Base-by-base conservation (phyloP, 2,888 invertebrate genomes). In the Mesoligia furuncula region DNA sequence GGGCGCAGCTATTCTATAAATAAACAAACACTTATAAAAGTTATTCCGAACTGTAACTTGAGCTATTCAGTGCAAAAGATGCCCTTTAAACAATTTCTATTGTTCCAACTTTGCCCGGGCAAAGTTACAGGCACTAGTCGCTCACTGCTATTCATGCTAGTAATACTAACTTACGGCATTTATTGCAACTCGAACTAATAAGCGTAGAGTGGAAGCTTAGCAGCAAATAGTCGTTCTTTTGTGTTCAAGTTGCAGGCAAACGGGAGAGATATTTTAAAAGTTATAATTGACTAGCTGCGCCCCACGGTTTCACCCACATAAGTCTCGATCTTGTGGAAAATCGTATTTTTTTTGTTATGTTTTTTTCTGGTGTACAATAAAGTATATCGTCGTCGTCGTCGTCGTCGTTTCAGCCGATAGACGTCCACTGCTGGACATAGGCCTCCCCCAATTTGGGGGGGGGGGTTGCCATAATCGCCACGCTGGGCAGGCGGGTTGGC, bases 71-170 rank as follows among this genome's bases (percentile, higher is more conserved):
- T 27, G 27, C 13, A 71, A 76, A 62, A 61, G 69, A 57, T 57
- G 68, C 72, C 73, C 39, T 73, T 73, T 70, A 20, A 75, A 84
- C 66, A 67, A 82, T 82, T 54, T 54, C 39, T 54, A 83, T 57
- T 54, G 61, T 20, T 7, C 17, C 2, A 70, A 67, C 74, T 72
- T 54, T n/a, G 36, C 64, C 27, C 39, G 73, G 45, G 36, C 36
- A 73, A 75, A 85, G 69, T 85, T 79, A 27, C 36, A 13, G 59
- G 66, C 36, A 66, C 15, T 74, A 81, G 69, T 67, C 72, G 62
- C 27, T 62, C 68, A 27, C 17, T 15, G 48, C 68, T 61, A 66
- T 75, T 77, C 77, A 78, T n/a, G 13, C 11, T 69, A 62, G 24
- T 17, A 65, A 13, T 3, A 59, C 15, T 36, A 27, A 80, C 59